These are phyloP conservation scores for Spodoptera exigua DNA, from an alignment of 2,888 invertebrate species.

Conservation along the genomic window DNA sequence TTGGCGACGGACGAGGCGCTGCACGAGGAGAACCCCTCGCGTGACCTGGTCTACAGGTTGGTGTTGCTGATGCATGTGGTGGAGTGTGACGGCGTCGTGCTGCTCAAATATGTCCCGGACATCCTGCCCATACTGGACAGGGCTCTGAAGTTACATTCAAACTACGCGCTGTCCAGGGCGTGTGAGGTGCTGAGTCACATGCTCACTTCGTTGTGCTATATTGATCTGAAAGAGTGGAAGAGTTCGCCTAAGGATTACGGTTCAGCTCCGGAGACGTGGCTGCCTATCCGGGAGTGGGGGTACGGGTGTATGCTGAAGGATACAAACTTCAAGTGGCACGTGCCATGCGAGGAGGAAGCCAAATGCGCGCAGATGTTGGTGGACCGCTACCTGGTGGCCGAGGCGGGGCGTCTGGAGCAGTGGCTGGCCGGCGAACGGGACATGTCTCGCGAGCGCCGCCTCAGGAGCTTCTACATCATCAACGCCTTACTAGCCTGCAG, in stretches of 20 bases:
- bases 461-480: constrained; percentile 91
- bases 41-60: constrained; percentile 93
- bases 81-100: constrained; percentile 90
- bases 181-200: constrained; percentile 90
- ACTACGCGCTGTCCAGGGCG: constrained; percentile 91
- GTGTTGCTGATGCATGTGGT: constrained; percentile 92
- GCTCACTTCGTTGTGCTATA: constrained; percentile 89
- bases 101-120: constrained; percentile 91
- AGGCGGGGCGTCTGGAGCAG: constrained; percentile 89
- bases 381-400: constrained; percentile 91
- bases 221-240: constrained; percentile 90
- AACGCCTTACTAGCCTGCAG: constrained; percentile 91
- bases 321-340: constrained; percentile 93
- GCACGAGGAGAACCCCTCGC: constrained; percentile 93
- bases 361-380: constrained; percentile 91
- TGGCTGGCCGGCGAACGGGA: constrained; percentile 86
- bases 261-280: constrained; percentile 91
- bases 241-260: constrained; percentile 90
- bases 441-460: constrained; percentile 91
- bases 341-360: constrained; percentile 92
- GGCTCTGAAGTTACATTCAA: constrained; percentile 91
- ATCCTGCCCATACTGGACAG: constrained; percentile 92
- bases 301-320: constrained; percentile 91
- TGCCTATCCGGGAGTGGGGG: constrained; percentile 95
- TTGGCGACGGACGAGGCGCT: constrained; percentile 91